These are phyloP conservation scores for Melolontha melolontha DNA, from an alignment of 2,888 invertebrate species.

Conservation along the genomic window DNA sequence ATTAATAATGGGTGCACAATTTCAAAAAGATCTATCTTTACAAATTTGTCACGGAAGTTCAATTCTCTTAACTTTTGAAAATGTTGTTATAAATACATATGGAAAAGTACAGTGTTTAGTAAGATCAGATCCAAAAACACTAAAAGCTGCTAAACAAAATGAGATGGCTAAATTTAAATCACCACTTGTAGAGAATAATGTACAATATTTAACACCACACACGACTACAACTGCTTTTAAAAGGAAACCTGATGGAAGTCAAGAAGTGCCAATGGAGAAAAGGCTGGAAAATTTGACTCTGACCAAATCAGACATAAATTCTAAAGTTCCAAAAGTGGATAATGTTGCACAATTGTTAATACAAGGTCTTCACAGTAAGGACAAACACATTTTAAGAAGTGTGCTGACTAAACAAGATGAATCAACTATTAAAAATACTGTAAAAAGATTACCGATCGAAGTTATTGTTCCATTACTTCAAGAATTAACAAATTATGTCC, in stretches of 20 bases:
- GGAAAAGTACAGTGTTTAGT: constrained; percentile 67
- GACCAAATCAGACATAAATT: constrained; percentile 67
- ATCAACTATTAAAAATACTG: constrained; percentile 78
- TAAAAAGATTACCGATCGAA: constrained; percentile 80
- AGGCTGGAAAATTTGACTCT: constrained; percentile 84
- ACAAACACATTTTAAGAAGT: constrained; percentile 77
- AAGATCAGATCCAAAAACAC: constrained; percentile 61
- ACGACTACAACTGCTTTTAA: constrained; percentile 56
- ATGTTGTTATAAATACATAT: constrained; percentile 63
- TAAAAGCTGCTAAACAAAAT: constrained; percentile 52
- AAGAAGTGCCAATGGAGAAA: constrained; percentile 85
- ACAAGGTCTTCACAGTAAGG: constrained; percentile 89
- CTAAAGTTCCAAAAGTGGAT: constrained; percentile 71
- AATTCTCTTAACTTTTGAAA: constrained; percentile 71
- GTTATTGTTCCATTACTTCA: constrained; percentile 79
- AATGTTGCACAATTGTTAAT: constrained; percentile 85
- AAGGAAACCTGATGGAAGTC: constrained; percentile 59
- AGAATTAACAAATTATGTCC: constrained; percentile 77
- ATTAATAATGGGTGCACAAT: constrained; percentile 67
- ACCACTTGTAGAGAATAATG: constrained; percentile 65
- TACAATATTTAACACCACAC: constrained; percentile 67
- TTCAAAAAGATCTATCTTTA: constrained; percentile 64
- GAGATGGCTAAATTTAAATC: constrained; percentile 63
- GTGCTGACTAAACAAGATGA: constrained; percentile 79
- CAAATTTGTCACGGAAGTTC: constrained; percentile 72